Percentiles rank a stretch among this genome's conserved stretches.
phyloP scores from a whole-genome alignment of 2,888 invertebrate genomes.

The Pecten maximus region DNA sequence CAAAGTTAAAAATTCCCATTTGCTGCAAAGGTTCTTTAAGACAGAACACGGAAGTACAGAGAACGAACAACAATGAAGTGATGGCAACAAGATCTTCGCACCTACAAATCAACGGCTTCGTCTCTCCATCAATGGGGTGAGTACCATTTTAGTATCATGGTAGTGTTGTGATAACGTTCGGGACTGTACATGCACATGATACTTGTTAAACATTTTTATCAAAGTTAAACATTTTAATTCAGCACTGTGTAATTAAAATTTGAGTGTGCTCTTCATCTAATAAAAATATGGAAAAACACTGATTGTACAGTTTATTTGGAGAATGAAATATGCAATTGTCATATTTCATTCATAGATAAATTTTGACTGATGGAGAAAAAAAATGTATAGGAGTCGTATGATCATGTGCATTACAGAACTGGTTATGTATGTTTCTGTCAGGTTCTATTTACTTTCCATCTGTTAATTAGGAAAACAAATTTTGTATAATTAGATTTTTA shows the following conservation, averaged over 20 bases:
- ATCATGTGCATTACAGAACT: not conserved
- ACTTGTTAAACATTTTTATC: not conserved
- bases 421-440: no score
- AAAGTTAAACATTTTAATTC: not conserved
- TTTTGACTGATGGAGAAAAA: not conserved
- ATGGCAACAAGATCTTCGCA: slow-evolving; percentile 18
- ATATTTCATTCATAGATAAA: not conserved
- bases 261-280: not conserved
- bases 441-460: no score
- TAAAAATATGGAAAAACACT: no score
- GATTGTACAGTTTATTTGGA: no score
- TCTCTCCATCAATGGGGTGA: not conserved
- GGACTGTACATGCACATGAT: not conserved
- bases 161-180: not conserved
- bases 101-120: not conserved
- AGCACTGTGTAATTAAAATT: not conserved
- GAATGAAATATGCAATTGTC: no score
- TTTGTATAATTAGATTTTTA: not conserved
- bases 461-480: not conserved
- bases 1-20: slow-evolving; percentile 8
- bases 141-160: not conserved
- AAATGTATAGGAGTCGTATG: not conserved
- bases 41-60: not conserved
- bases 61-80: not conserved
- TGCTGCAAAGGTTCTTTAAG: not conserved